Conservation (phyloP, 2,113 vertebrate species). For the Scartelaos histophorus region DNA sequence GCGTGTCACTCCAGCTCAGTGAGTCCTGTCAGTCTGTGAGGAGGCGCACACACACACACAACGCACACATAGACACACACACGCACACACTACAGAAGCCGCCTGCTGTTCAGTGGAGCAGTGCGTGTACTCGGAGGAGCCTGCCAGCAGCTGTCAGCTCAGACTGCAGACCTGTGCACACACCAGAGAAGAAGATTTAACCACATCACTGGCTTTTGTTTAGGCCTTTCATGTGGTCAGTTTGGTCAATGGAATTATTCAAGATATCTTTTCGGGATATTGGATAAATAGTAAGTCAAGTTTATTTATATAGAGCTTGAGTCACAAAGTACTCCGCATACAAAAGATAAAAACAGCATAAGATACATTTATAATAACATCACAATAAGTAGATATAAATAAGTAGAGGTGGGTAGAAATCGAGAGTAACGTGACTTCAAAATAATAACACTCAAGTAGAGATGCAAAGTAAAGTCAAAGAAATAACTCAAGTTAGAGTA, state of each 20-base stretch:
- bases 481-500: no score
- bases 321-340: no score
- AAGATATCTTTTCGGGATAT: neutral
- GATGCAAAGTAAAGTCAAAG: no score
- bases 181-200: constrained; percentile 18
- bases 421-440: no score
- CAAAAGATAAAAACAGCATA: no score
- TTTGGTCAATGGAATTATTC: neutral
- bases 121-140: constrained; percentile 59
- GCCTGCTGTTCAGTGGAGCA: constrained; percentile 53
- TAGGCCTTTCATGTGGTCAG: neutral
- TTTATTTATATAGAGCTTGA: no score
- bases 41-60: constrained; percentile 28
- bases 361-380: no score
- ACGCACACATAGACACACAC: constrained; percentile 18
- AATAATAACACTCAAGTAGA: no score
- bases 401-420: no score
- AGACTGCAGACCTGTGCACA: constrained; percentile 57
- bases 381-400: no score
- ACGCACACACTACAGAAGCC: constrained; percentile 37
- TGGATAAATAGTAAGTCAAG: neutral
- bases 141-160: constrained; percentile 66
- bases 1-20: constrained; percentile 33
- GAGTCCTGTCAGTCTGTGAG: constrained; percentile 41
- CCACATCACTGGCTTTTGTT: constrained; percentile 13